These are phyloP conservation scores for Rallus limicola DNA, from an alignment of 2,113 vertebrate genomes.

Conservation along the genomic window DNA sequence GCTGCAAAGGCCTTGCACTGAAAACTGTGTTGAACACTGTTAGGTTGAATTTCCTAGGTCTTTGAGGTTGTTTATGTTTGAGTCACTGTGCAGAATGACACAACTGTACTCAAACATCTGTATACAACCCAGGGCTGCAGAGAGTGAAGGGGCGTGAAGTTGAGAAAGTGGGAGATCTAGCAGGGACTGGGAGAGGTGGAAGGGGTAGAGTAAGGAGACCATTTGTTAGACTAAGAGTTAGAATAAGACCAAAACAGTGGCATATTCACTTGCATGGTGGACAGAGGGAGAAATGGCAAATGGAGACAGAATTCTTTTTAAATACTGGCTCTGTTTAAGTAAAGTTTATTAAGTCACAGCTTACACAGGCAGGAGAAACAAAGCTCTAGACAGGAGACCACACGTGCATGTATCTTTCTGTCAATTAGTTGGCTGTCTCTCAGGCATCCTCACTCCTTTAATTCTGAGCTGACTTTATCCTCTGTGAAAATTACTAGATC, in stretches of 20 bases:
- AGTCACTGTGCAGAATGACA: not conserved
- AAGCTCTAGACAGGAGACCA: not conserved
- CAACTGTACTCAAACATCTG: not conserved
- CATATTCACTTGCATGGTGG: not conserved
- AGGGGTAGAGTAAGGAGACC: not conserved
- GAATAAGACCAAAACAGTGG: not conserved
- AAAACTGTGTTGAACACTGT: not conserved
- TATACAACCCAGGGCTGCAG: fast-evolving
- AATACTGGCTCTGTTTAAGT: fast-evolving
- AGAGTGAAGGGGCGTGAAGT: not conserved
- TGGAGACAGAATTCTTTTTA: not conserved
- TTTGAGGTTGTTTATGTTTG: not conserved
- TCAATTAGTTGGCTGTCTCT: not conserved
- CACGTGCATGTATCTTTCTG: not conserved
- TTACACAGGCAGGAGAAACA: not conserved
- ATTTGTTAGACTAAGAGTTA: not conserved
- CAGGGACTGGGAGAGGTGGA: not conserved
- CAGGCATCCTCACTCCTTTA: not conserved
- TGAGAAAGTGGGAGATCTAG: not conserved
- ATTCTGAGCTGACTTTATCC: not conserved
- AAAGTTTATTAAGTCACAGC: not conserved
- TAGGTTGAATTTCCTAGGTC: not conserved
- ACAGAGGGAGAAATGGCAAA: not conserved
- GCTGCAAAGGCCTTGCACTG: not conserved
- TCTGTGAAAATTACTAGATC: fast-evolving